These are phyloP conservation scores for Condylura cristata DNA, from an alignment of 2,113 vertebrate genomes.

Conservation along the genomic window DNA sequence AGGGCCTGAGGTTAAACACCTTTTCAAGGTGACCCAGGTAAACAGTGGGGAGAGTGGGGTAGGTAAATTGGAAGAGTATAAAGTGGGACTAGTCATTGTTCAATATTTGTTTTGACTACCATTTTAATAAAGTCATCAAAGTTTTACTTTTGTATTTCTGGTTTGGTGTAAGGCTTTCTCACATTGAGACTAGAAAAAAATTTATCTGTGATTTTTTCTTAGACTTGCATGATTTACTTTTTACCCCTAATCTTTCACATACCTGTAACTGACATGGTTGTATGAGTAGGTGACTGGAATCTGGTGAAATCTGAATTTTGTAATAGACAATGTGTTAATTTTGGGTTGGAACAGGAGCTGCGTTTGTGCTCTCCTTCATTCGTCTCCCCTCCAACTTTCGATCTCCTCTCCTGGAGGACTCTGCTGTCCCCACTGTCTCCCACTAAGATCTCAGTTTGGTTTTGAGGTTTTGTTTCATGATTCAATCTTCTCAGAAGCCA, in stretches of 20 bases:
- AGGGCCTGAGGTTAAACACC: neutral
- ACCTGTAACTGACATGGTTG: neutral
- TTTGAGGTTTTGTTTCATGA: neutral
- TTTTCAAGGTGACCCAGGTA: neutral
- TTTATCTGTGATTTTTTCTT: neutral
- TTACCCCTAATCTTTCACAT: neutral
- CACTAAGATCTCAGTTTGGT: neutral
- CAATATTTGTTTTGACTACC: neutral
- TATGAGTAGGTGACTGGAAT: neutral
- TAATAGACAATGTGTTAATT: neutral
- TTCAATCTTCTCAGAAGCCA: neutral
- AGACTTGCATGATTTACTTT: neutral
- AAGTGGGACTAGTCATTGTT: neutral
- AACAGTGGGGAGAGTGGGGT: neutral
- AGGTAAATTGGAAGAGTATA: neutral
- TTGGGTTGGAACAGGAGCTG: too few relatives aligned
- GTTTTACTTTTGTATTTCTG: neutral
- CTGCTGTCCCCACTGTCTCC: neutral
- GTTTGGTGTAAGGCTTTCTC: neutral
- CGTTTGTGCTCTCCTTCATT: neutral
- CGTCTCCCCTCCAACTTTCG: neutral
- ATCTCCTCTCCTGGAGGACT: too few relatives aligned
- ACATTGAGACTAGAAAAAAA: neutral
- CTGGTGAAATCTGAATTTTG: neutral
- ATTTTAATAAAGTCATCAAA: conserved; percentile 21